These are phyloP conservation scores for Apeira syringaria DNA, from an alignment of 2,888 invertebrate species.

Conservation along the genomic window DNA sequence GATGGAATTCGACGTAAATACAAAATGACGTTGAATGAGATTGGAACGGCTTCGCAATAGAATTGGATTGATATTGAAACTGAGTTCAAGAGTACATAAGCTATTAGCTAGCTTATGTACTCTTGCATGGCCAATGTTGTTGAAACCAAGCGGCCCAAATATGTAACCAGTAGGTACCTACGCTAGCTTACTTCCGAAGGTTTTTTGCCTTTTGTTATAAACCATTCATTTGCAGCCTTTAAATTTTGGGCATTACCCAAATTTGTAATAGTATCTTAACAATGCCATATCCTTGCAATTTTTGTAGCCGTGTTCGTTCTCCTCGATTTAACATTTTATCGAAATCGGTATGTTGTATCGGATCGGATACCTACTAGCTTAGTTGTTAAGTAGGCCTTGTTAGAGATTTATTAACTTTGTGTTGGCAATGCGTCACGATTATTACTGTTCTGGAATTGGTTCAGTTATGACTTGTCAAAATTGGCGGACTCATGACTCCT, in stretches of 20 bases:
- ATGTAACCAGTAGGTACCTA: no score
- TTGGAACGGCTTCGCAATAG: no score
- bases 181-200: no score
- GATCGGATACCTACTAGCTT: neutral
- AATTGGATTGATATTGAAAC: no score
- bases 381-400: neutral
- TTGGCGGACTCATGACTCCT: no score
- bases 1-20: no score
- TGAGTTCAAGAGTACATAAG: no score
- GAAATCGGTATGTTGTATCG: slow-evolving; percentile 3
- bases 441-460: neutral
- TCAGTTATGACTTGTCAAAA: no score
- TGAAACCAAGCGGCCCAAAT: no score
- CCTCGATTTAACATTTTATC: slow-evolving; percentile 15
- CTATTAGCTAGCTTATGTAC: neutral
- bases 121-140: neutral
- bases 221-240: neutral
- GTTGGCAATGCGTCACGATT: neutral
- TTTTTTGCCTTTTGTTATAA: no score
- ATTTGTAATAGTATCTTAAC: neutral
- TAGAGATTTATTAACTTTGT: neutral
- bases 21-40: no score
- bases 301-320: slow-evolving; percentile 9
- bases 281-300: neutral
- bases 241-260: neutral